Percentiles rank a stretch among this genome's conserved stretches.
Evolutionary conservation across 2,888 invertebrate species (phyloP).

Genomic region (Poecilus cupreus): DNA sequence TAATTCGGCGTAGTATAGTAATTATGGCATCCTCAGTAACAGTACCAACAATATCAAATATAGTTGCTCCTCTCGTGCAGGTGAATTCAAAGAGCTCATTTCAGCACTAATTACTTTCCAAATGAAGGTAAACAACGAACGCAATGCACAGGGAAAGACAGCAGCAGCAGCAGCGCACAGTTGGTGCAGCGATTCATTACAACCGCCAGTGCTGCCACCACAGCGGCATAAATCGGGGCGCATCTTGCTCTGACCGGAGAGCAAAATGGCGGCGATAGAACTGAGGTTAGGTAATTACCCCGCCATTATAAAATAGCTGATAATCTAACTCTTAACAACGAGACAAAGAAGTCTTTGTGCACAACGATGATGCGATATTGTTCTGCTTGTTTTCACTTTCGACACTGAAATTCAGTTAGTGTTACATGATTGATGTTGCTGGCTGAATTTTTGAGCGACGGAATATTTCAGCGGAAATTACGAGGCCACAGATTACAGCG

Average conservation of each 20-base stretch:
- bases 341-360: conserved; percentile 43
- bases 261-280: conserved; percentile 19
- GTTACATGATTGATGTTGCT: conserved; percentile 49
- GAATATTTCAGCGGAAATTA: conserved; percentile 15
- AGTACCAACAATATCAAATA: conserved; percentile 12
- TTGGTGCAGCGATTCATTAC: conserved; percentile 7
- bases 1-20: neutral
- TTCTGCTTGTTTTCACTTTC: conserved; percentile 44
- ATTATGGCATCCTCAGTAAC: neutral
- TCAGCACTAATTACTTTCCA: conserved; percentile 28
- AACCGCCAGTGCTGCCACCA: neutral
- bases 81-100: conserved; percentile 37
- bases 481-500: neutral
- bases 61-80: neutral
- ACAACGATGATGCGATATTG: conserved; percentile 7
- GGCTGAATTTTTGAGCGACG: conserved; percentile 29
- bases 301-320: conserved; percentile 51
- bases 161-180: neutral
- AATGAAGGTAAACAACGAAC: conserved; percentile 15
- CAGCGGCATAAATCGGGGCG: neutral
- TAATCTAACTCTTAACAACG: conserved; percentile 56
- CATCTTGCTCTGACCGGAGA: conserved; percentile 26
- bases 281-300: conserved; percentile 44
- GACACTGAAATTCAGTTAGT: conserved; percentile 43
- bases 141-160: neutral